Conservation (phyloP, 92 coral and sea anemone genomes). For the Actinostola sp. region DNA sequence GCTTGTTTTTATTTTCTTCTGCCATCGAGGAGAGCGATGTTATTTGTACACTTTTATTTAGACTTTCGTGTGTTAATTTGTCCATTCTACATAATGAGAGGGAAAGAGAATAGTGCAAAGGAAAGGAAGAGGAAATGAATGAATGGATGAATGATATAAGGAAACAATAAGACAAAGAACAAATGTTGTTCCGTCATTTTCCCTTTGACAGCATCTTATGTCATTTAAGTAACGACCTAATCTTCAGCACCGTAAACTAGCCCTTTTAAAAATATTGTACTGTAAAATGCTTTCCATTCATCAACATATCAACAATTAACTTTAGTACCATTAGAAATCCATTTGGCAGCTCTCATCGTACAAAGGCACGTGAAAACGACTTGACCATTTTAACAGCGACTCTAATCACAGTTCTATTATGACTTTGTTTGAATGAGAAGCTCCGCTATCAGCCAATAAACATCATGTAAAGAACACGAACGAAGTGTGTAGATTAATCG, state of each 20-base stretch:
- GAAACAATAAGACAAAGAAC: neutral
- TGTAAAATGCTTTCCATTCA: neutral
- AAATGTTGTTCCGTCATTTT: neutral
- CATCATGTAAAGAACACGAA: conserved; percentile 17
- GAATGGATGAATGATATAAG: neutral
- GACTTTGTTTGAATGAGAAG: conserved; percentile 19
- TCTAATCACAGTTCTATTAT: conserved; percentile 18
- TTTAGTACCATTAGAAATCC: conserved; percentile 34
- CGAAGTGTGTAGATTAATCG: conserved; percentile 25
- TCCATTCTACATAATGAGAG: too few relatives aligned
- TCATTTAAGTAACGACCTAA: too few relatives aligned
- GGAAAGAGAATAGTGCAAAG: too few relatives aligned
- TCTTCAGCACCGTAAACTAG: too few relatives aligned
- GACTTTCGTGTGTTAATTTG: too few relatives aligned
- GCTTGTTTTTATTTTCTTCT: too few relatives aligned
- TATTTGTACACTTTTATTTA: too few relatives aligned
- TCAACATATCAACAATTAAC: conserved; percentile 19
- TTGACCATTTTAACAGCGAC: conserved; percentile 13
- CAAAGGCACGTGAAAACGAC: conserved; percentile 5
- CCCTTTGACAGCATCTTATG: too few relatives aligned
- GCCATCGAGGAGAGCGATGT: too few relatives aligned
- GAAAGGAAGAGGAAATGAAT: neutral
- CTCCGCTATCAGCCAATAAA: conserved; percentile 39
- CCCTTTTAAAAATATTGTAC: too few relatives aligned
- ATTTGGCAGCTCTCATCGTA: conserved; percentile 26